Conservation (phyloP, 2,888 invertebrate genomes). For the Eretmocerus hayati region DNA sequence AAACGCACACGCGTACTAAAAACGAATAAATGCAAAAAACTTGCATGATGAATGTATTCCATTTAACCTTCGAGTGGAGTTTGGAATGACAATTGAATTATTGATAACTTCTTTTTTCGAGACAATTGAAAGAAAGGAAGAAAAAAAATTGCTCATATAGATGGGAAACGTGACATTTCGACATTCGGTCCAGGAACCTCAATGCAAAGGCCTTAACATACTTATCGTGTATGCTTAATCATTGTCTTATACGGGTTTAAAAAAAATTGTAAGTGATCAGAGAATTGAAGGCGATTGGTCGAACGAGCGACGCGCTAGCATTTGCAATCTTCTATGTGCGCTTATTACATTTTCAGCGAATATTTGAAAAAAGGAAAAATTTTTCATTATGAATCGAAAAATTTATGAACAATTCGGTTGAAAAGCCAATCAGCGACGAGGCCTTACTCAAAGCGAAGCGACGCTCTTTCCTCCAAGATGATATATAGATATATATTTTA, state of each 20-base stretch:
- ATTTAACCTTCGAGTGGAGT: no score
- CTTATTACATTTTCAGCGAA: conserved; percentile 3
- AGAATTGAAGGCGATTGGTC: background rate
- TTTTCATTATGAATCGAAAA: background rate
- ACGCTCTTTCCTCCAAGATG: conserved; percentile 14
- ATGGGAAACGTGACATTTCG: conserved; percentile 21
- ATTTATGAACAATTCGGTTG: background rate
- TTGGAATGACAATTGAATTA: no score
- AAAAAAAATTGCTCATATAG: conserved; percentile 27
- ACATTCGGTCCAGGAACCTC: conserved; percentile 34
- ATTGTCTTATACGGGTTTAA: conserved; percentile 24
- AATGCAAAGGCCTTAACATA: conserved; percentile 40
- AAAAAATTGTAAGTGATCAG: no score
- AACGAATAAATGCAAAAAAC: background rate
- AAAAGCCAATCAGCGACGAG: conserved; percentile 19
- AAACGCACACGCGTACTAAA: background rate
- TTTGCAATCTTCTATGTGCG: conserved; percentile 11
- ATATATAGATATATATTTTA: no score
- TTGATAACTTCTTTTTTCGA: conserved; percentile 14
- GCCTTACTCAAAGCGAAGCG: conserved; percentile 14
- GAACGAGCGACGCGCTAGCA: conserved; percentile 7
- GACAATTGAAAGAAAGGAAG: conserved; percentile 39
- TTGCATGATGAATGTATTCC: no score
- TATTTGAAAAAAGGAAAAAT: no score
- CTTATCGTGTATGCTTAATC: conserved; percentile 32